phyloP scores from a whole-genome alignment of 1,140 invertebrate genomes.

The Arctopsyche grandis region DNA sequence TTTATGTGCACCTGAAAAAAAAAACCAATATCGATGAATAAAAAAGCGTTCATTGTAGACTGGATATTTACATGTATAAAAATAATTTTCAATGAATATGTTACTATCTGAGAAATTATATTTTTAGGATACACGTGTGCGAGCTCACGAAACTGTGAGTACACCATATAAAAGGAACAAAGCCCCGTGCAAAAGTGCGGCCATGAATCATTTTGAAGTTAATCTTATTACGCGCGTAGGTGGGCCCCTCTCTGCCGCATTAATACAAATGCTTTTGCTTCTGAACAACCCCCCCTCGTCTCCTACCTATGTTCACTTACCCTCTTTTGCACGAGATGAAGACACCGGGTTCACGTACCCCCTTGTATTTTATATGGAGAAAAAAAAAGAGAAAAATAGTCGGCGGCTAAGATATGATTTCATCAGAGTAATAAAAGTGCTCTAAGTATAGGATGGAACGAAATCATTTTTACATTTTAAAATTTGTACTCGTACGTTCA shows the following conservation, averaged over 20 bases:
- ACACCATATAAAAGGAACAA: constrained; percentile 35
- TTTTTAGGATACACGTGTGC: neutral
- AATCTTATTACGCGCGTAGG: constrained; percentile 44
- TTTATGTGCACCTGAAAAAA: constrained; percentile 37
- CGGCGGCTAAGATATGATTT: too few species aligned
- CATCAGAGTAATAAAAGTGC: too few species aligned
- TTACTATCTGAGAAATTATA: too few species aligned
- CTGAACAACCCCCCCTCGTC: constrained; percentile 11
- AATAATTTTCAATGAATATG: too few species aligned
- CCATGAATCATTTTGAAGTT: constrained; percentile 49
- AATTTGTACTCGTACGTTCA: too few species aligned
- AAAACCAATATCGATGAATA: neutral
- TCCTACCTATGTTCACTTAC: neutral
- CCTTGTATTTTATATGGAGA: neutral
- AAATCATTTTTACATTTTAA: too few species aligned
- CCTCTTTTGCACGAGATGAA: constrained; percentile 11
- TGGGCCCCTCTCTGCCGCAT: constrained; percentile 34
- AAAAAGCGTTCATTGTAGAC: neutral
- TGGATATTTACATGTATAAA: neutral
- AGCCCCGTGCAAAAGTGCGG: constrained; percentile 40
- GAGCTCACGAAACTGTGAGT: neutral
- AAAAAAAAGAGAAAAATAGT: too few species aligned
- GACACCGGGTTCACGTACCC: neutral
- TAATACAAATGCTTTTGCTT: constrained; percentile 45
- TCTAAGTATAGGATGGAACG: too few species aligned